Evolutionary conservation across 2,113 vertebrate genomes (phyloP), one percentile per base, ranked within the genome.

Genomic region (Amphilophus citrinellus): DNA sequence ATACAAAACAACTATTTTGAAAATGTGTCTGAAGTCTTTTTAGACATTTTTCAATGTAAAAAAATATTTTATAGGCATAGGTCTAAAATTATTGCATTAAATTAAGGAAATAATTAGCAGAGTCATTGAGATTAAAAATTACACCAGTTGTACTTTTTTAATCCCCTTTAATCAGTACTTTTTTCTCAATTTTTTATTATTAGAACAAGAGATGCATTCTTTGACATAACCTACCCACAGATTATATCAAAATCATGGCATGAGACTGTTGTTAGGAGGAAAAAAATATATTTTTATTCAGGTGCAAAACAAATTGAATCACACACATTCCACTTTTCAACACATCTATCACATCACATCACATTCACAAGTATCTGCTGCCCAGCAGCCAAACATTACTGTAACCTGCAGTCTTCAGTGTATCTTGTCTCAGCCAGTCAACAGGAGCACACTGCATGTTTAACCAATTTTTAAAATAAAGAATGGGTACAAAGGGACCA

Each of bases 361-460:
- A 82, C 80, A 85, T 80, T 30, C 32, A 20, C 35, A 62, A 76
- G 24, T 24, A 79, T 88, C 77, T 87, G 92, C 94, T 92, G 92
- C 86, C 87, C 93, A 94, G 92, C 94, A 94, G 93, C 90, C 56
- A 68, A 75, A 76, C 32, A 20, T 80, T 30, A 85, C 87, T 90
- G 84, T 83, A 68, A 47, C 87, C 82, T 86, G 79, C 85, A 92
- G 76, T 91, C 86, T 61, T 82, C 76, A 92, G 18, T 83, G 35
- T 71, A 71, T 87, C 42, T 42, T 30, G 56, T 39, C 22, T 53
- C 11, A 58, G 37, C 9, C 76, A 85, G 42, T 77, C 42, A 76
- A n/a, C 39, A 60, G 32, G 60, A 32, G 2, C 10, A 83, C 62
- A 80, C 3, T 61, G 20, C 22, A 76, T 42, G 0, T 76, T 77